Percentiles rank a stretch among this genome's conserved stretches.
These are phyloP conservation scores for Stercorarius parasiticus DNA, from an alignment of 2,113 vertebrate genomes.

Conservation along the genomic window DNA sequence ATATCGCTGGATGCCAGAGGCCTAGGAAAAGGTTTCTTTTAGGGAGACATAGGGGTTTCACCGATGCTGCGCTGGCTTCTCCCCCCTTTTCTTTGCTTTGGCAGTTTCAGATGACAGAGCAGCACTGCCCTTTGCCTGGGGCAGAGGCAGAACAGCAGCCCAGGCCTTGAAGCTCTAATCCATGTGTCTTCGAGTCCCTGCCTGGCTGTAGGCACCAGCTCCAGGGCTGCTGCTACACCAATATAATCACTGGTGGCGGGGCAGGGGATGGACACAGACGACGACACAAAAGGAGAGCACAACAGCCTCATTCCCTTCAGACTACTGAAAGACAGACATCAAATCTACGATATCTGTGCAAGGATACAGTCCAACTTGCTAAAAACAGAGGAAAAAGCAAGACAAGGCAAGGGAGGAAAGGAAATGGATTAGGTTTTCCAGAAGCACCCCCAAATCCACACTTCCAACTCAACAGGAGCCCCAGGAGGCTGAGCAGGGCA, in stretches of 20 bases:
- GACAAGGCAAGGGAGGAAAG: not conserved
- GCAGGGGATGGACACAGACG: not conserved
- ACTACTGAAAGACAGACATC: not conserved
- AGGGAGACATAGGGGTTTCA: not conserved
- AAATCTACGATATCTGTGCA: not conserved
- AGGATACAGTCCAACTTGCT: not conserved
- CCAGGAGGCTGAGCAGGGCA: not conserved
- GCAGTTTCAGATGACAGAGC: not conserved
- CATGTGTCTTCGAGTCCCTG: not conserved
- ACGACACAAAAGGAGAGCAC: not conserved
- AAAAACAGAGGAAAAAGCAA: not conserved
- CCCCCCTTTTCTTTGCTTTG: not conserved
- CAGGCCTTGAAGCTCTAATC: not conserved
- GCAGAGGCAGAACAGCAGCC: not conserved
- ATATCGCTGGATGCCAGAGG: rapidly evolving
- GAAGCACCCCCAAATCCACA: not conserved
- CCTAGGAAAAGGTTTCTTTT: not conserved
- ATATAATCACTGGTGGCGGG: not conserved
- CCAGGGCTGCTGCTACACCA: not conserved
- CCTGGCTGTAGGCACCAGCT: not conserved
- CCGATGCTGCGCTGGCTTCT: not conserved
- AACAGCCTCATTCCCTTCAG: constrained; percentile 7
- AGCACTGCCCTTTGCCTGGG: not conserved
- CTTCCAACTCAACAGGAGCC: not conserved
- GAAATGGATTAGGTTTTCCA: not conserved